phyloP scores from a whole-genome alignment of 2,113 vertebrate species.

The Cyphomyrus discorhynchus region DNA sequence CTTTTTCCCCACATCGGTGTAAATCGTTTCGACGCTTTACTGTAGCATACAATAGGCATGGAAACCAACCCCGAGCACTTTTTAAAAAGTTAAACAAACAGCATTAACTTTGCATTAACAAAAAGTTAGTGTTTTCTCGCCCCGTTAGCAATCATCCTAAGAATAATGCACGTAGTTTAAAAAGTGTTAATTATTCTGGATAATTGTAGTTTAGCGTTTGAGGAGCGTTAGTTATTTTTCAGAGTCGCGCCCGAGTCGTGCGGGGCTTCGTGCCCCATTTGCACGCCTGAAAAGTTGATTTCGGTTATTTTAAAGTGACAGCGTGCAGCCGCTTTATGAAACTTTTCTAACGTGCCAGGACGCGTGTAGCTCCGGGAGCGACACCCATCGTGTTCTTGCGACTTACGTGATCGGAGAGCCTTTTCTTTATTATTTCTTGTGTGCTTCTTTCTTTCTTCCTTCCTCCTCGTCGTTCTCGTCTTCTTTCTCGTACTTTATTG shows the following conservation, averaged over 20 bases:
- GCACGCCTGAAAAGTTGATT: conserved; percentile 20
- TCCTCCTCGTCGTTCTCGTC: conserved; percentile 26
- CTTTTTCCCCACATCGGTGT: background rate
- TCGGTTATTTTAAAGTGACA: conserved; percentile 33
- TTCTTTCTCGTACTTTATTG: background rate
- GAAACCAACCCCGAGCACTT: background rate
- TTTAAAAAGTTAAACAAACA: background rate
- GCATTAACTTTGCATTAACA: background rate
- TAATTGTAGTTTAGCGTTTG: background rate
- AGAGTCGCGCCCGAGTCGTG: background rate
- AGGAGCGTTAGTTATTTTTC: background rate
- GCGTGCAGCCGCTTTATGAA: conserved; percentile 25
- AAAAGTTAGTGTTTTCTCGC: background rate
- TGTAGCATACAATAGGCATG: background rate
- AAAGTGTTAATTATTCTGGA: background rate
- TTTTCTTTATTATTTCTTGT: conserved; percentile 22
- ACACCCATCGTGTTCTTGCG: conserved; percentile 27
- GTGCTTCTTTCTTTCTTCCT: conserved; percentile 29
- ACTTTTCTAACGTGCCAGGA: conserved; percentile 41
- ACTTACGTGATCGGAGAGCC: conserved; percentile 53
- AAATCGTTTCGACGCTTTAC: background rate
- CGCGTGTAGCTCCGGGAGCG: conserved; percentile 25
- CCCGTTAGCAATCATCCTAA: background rate
- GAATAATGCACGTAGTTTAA: background rate
- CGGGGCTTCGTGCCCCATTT: conserved; percentile 3